Conservation (phyloP, 2,113 vertebrate species). For the Serilophus lunatus region DNA sequence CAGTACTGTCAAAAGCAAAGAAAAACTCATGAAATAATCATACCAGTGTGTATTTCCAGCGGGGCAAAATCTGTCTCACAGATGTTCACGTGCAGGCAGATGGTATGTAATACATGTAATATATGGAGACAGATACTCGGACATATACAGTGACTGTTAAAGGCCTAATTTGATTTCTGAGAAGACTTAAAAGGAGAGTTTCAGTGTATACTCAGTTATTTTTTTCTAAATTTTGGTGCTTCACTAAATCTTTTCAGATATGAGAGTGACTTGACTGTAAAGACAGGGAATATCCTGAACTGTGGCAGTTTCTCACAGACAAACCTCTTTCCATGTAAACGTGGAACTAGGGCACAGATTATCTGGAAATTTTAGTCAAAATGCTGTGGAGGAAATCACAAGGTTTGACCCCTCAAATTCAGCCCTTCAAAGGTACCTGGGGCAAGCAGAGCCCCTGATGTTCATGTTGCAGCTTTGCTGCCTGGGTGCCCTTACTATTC, state of each 20-base stretch:
- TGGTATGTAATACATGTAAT: not conserved
- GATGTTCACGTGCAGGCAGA: constrained; percentile 1
- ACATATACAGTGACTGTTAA: not conserved
- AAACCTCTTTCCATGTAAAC: not conserved
- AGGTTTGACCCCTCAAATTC: not conserved
- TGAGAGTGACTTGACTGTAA: not conserved
- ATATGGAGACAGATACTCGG: not conserved
- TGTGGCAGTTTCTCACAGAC: not conserved
- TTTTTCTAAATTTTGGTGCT: not conserved
- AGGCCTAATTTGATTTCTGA: not conserved
- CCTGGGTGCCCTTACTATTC: not conserved
- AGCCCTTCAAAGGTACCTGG: not conserved
- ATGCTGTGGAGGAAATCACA: not conserved
- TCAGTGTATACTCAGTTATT: not conserved
- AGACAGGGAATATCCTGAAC: not conserved
- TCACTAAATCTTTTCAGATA: not conserved
- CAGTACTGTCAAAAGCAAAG: not conserved
- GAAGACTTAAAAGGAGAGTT: not conserved
- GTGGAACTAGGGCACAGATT: not conserved
- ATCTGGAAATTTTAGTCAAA: not conserved
- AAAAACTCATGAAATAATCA: not conserved
- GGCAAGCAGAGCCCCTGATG: not conserved
- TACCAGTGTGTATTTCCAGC: not conserved
- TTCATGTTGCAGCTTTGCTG: rapidly evolving
- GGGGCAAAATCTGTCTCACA: not conserved